phyloP scores from a whole-genome alignment of 2,113 vertebrate species.

The Circaetus cinerascens region DNA sequence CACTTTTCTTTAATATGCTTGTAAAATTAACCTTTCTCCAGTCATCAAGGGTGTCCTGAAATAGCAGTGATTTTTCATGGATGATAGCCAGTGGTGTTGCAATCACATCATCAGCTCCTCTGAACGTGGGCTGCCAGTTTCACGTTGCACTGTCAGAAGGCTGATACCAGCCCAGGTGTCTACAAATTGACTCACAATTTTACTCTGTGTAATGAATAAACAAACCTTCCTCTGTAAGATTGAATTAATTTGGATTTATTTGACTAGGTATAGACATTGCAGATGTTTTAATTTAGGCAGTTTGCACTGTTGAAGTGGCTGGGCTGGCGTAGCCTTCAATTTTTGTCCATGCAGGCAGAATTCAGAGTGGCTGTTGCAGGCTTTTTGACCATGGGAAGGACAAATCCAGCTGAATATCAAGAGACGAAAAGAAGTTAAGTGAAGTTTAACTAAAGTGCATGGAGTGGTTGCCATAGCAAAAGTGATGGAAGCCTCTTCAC shows the following conservation, averaged over 20 bases:
- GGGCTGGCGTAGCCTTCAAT: not conserved
- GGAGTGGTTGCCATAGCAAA: conserved; percentile 47
- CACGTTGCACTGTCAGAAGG: not conserved
- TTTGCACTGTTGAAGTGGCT: not conserved
- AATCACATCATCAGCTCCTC: not conserved
- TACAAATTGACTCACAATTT: conserved; percentile 39
- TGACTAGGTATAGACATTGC: conserved; percentile 12
- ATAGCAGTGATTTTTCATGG: not conserved
- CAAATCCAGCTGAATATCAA: not conserved
- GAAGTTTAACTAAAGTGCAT: not conserved
- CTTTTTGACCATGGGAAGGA: not conserved
- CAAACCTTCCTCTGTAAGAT: conserved; percentile 12
- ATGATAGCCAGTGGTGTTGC: not conserved
- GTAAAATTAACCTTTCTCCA: not conserved
- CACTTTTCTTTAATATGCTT: not conserved
- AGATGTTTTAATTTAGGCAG: conserved; percentile 44
- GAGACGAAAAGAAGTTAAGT: conserved; percentile 1
- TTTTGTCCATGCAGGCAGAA: not conserved
- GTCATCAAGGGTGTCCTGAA: not conserved
- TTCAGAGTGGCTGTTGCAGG: not conserved
- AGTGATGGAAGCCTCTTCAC: not conserved
- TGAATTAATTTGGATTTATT: conserved; percentile 57
- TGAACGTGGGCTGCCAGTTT: not conserved
- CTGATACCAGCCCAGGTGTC: not conserved
- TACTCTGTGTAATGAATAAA: conserved; percentile 55